Evolutionary conservation across 2,113 vertebrate species (phyloP).

Genomic region (Dromas ardeola): DNA sequence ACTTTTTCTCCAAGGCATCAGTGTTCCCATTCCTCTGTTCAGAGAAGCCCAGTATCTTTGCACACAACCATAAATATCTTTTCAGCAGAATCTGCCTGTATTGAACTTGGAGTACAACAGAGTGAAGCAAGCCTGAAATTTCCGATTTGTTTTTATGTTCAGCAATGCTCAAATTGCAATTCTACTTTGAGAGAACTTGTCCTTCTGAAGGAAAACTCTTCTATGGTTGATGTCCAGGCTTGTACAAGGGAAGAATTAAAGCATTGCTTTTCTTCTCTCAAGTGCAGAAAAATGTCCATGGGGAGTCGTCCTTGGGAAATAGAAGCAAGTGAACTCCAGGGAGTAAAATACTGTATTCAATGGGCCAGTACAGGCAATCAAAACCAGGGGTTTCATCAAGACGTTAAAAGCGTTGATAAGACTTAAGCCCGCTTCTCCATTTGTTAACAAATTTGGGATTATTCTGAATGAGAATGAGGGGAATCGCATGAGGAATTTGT

Average conservation of each 20-base stretch:
- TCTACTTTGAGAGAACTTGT: not conserved
- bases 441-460: not conserved
- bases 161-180: not conserved
- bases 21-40: not conserved
- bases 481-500: not conserved
- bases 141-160: not conserved
- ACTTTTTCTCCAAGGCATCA: not conserved
- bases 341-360: not conserved
- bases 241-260: not conserved
- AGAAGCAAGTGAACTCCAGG: not conserved
- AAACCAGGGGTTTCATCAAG: not conserved
- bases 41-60: not conserved
- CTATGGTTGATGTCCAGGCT: not conserved
- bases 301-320: not conserved
- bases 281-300: not conserved
- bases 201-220: not conserved
- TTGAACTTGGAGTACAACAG: not conserved
- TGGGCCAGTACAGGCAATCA: not conserved
- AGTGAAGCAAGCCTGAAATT: not conserved
- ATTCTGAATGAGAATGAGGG: not conserved
- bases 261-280: not conserved
- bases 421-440: not conserved
- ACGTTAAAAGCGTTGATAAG: not conserved
- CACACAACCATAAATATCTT: not conserved
- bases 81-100: not conserved